Conservation (phyloP, 2,113 vertebrate genomes). For the Galbula dea region DNA sequence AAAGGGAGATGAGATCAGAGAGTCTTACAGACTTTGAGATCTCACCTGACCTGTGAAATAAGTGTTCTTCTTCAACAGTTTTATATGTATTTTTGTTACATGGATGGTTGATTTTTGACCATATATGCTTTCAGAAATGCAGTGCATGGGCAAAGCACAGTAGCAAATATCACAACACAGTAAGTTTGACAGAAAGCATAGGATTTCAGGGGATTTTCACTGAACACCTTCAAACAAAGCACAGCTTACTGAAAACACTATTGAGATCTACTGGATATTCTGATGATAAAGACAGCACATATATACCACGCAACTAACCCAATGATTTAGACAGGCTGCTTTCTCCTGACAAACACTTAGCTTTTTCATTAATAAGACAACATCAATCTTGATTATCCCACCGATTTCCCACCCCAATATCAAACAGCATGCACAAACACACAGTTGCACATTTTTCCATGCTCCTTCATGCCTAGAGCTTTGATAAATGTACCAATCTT, state of each 20-base stretch:
- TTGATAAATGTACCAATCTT: background rate
- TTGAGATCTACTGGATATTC: background rate
- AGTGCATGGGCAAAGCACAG: background rate
- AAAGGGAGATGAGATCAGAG: background rate
- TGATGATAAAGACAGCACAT: background rate
- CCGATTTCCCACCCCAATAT: accelerated
- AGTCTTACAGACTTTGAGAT: background rate
- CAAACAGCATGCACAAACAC: accelerated
- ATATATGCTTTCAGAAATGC: background rate
- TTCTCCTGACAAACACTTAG: background rate
- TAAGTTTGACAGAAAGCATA: background rate
- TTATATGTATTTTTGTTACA: background rate
- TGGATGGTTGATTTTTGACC: background rate
- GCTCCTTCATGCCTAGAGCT: background rate
- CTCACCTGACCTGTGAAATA: background rate
- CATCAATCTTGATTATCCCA: background rate
- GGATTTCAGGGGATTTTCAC: background rate
- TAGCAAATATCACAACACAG: background rate
- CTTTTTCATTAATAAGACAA: background rate
- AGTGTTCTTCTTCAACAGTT: background rate
- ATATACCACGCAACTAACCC: too few species aligned
- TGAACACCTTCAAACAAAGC: background rate
- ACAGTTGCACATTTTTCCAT: accelerated
- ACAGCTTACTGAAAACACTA: background rate
- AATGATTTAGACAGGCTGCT: background rate